Evolutionary conservation across 2,797 vertebrate species (phyloP), one percentile per base, ranked within the genome.

Genomic region (Borostomias antarcticus): DNA sequence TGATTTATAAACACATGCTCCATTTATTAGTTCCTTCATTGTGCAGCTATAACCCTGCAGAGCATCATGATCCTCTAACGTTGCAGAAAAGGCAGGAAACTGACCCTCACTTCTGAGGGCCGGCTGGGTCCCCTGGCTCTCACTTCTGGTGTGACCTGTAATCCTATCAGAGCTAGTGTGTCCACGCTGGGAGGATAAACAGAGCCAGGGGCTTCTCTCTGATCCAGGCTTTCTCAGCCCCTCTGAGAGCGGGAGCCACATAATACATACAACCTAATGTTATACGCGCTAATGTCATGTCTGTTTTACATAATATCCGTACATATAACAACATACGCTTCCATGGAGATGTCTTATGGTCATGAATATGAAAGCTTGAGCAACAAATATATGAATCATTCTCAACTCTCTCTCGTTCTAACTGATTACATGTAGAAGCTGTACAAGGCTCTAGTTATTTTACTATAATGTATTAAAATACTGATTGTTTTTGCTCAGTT

Each of bases 171-270:
- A 75, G 80, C 81, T 69, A 74, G 64, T 72, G 73, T 79, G 73
- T 80, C 85, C 82, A 84, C 59, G 72, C 83, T 85, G 83, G 70
- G 85, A 88, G 87, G 82, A 83, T 85, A 89, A 90, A 89, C 79
- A 86, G 43, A 72, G 66, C 56, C 28, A 65, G 71, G 69, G 76
- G 72, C 70, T 61, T 81, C 82, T 85, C 74, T 79, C 66, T 68
- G 65, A 60, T 53, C 57, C 26, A 5, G 35, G 40, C 67, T 64
- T 26, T 32, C 54, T 58, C 64, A 37, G 15, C 43, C 25, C 66
- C 64, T 33, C 56, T 35, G 11, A 52, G 21, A 25, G 50, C 23
- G 26, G 23, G 43, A 59, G 43, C 25, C n/a, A 6, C 6, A 13
- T 2, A 45, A 45, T n/a, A 45, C 40, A 15, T 17, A 45, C 17